Evolutionary conservation across 2,113 vertebrate genomes (phyloP), one percentile per base, ranked within the genome.

Genomic region (Mustela nigripes): DNA sequence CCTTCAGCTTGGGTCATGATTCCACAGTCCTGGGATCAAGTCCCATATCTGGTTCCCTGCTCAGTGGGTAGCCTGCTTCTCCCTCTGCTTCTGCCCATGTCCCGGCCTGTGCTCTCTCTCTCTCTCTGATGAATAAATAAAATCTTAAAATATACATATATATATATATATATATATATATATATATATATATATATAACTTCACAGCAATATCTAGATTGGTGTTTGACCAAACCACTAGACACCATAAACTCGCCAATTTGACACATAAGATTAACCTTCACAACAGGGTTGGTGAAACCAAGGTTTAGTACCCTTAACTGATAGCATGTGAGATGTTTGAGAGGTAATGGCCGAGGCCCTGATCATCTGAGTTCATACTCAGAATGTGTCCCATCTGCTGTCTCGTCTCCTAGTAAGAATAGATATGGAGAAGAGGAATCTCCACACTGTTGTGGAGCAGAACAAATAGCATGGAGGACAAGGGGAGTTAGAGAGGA

Each of bases 331-430:
- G 48, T 73, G 36, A 80, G 74, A 50, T 69, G 65, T 18, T 33
- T 1, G 0, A 45, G 2, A 80, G 48, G 1, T 1, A 65, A 7
- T 10, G 1, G 11, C 39, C 2, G 53, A n/a, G 7, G 3, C 15
- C 15, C 5, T 50, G 11, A 7, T 4, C 76, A 7, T 33, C n/a
- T 31, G 26, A n/a, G 1, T 65, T 4, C 7, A 14, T 53, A n/a
- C 7, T 42, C 1, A 79, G n/a, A 48, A 60, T 60, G 3, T 6
- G 12, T n/a, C 48, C 8, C 22, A 5, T 24, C 18, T 5, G 9
- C 4, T 19, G 0, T 5, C 19, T 3, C 4, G 15, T 6, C 11
- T 31, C 48, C 58, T 65, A 26, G 21, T 0, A 76, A 10, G 87
- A 45, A 5, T 2, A 80, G 12, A n/a, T 28, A 3, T 19, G 12